Conservation (phyloP, 2,888 invertebrate species). For the Pheosia gnoma region DNA sequence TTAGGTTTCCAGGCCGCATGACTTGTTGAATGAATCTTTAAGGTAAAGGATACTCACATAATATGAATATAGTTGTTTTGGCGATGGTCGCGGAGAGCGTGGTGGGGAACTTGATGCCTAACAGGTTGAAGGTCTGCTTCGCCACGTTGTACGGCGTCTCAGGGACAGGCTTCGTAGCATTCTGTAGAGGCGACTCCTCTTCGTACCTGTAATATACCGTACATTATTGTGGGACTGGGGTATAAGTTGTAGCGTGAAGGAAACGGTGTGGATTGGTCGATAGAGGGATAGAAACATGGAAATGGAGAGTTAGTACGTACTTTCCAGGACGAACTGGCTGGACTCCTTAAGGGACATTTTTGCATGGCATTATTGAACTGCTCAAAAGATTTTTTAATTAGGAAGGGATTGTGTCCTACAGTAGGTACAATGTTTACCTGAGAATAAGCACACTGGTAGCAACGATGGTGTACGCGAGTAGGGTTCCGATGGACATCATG, state of each 20-base stretch:
- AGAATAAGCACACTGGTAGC: conserved; percentile 94
- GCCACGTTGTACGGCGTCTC: conserved; percentile 63
- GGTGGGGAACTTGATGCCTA: conserved; percentile 87
- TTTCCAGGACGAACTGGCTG: too few relatives aligned
- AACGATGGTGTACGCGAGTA: conserved; percentile 96
- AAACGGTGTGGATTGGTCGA: too few relatives aligned
- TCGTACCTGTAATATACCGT: conserved; percentile 61
- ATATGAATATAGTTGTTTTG: conserved; percentile 79
- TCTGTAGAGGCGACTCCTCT: conserved; percentile 55
- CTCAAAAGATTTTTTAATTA: too few relatives aligned
- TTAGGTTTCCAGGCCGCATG: too few relatives aligned
- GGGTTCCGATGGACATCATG: conserved; percentile 97
- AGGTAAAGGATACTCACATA: conserved; percentile 56
- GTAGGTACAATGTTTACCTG: conserved; percentile 80
- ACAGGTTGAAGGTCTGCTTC: conserved; percentile 88
- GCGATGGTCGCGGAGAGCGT: conserved; percentile 86
- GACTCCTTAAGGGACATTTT: too few relatives aligned
- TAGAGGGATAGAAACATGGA: too few relatives aligned
- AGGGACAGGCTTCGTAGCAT: conserved; percentile 56
- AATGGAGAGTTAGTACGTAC: too few relatives aligned
- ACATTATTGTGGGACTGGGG: too few relatives aligned
- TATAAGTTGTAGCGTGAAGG: too few relatives aligned
- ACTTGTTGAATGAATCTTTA: too few relatives aligned
- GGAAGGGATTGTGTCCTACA: too few relatives aligned
- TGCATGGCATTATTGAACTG: too few relatives aligned